Base-by-base conservation (phyloP, 2,797 vertebrate genomes). In the Podarcis siculus region DNA sequence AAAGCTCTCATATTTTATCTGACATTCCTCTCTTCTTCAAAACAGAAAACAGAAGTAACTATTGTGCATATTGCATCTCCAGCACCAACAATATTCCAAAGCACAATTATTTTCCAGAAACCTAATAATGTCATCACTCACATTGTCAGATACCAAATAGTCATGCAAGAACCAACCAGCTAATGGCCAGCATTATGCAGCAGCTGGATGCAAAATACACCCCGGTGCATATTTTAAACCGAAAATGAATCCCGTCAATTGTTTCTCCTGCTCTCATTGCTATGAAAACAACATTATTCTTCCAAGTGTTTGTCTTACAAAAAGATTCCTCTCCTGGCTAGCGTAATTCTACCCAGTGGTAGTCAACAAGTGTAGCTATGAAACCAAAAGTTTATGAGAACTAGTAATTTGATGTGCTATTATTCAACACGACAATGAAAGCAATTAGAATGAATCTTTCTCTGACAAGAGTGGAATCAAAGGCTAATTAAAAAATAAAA, bases 141-240 rank as follows among this genome's bases (percentile, higher is more conserved):
- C 45, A 49, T 15, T 82, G 89, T 73, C 55, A 79, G 64, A 79
- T 89, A 61, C 72, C 67, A 87, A 89, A 90, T 64, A 92, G 90
- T 49, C 82, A 89, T 42, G 85, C 32, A 84, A 79, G 85, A 80
- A 89, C 37, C 87, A 89, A 85, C 86, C 71, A 77, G 83, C 32
- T 30, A 58, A 82, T 0, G 0, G 45, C 67, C 76, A 84, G 71
- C 35, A 85, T 85, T 85, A 55, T 86, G 72, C 45, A 88, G 86
- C 83, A 84, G 21, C n/a, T 89, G 83, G 89, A 89, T 94, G 87
- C 45, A 45, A 79, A 77, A n/a, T 91, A 49, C 58, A 88, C 66
- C 21, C 82, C 32, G n/a, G 39, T 1, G 1, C 23, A 39, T 81
- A 82, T 73, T 92, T 92, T 86, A 91, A 80, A 88, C 21, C 83